Base-by-base conservation (phyloP, 1,140 invertebrate species). In the Chymomyza costata region DNA sequence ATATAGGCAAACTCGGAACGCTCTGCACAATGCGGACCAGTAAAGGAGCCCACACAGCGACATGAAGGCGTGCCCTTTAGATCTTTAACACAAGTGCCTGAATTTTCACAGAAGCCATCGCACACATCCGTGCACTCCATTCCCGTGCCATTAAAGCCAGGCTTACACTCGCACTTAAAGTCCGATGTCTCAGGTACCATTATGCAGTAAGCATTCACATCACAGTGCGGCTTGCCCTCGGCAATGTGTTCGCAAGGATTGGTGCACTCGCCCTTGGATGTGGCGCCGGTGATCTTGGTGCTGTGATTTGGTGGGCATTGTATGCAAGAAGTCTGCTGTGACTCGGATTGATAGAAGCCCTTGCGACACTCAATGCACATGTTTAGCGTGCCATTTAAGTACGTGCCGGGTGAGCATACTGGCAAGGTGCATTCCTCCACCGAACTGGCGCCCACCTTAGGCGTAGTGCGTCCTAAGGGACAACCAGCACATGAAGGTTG, bases 1-100 rank as follows among this genome's bases (percentile, higher is more conserved):
- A 97, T 96, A 85, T 97, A 97, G 2, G 95, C 95, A 85, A 97
- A 97, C 74, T 97, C 94, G 1, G 94, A 96, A 83, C 97, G 97
- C 66, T 95, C 94, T 2, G 92, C 90, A 74, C 95, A 97, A 51
- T 93, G 92, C 59, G 93, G 92, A n/a, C 95, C 95, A 8, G 94
- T 96, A 86, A 96, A 97, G 43, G 95, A 96, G 1, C 95, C 94
- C 3, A 93, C 91, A 82, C 95, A 97, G 53, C 94, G 89, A 81
- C 95, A 97, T 0, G 93, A 92, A 0, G 95, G 95, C 74, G 93
- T 91, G 1, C 93, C 93, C 52, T 93, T 87, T 0, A 90, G 87
- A 78, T 97, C 94, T 81, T 97, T 97, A 7, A 95, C 88, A 84
- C 97, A 99, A 15, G 91, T 89, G 1, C 96, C 96, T 51, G 96